Evolutionary conservation across 2,888 invertebrate species (phyloP).

Genomic region (Phalangium opilio): DNA sequence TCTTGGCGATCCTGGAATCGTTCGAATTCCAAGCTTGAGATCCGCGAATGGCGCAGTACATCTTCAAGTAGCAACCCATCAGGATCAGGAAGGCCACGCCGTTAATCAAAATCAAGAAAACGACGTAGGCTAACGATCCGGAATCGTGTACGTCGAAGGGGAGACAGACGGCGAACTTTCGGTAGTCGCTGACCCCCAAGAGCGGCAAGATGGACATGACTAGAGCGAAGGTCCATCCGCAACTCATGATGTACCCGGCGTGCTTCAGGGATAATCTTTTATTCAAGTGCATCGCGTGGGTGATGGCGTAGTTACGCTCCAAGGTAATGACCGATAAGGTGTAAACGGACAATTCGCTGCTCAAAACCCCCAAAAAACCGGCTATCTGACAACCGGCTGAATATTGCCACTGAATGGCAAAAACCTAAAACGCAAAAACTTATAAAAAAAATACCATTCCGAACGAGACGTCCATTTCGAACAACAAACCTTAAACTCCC

Average conservation of each 20-base stretch:
- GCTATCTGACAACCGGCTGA: slow-evolving; percentile 81
- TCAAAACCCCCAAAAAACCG: slow-evolving; percentile 84
- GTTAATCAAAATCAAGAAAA: slow-evolving; percentile 77
- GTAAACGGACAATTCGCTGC: slow-evolving; percentile 85
- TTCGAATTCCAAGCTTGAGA: slow-evolving; percentile 80
- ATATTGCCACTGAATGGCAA: slow-evolving; percentile 95
- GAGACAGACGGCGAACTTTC: slow-evolving; percentile 89
- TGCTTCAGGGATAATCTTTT: slow-evolving; percentile 75
- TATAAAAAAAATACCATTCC: too few species aligned
- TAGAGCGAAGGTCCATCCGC: slow-evolving; percentile 81
- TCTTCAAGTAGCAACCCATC: slow-evolving; percentile 89
- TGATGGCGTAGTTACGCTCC: slow-evolving; percentile 91
- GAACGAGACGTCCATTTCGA: too few species aligned
- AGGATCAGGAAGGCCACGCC: slow-evolving; percentile 85
- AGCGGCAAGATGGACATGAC: slow-evolving; percentile 75
- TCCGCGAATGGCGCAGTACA: slow-evolving; percentile 95
- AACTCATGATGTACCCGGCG: slow-evolving; percentile 78
- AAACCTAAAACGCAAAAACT: slow-evolving; percentile 42
- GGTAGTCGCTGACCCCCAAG: slow-evolving; percentile 80
- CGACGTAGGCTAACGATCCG: slow-evolving; percentile 69
- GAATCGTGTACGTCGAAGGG: slow-evolving; percentile 78
- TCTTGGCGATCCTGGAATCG: slow-evolving; percentile 85
- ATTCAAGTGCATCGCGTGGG: slow-evolving; percentile 93
- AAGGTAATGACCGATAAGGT: slow-evolving; percentile 90
- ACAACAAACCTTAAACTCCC: slow-evolving; percentile 73